Conservation (phyloP, 1,140 invertebrate species). For the Paramacrobiotus metropolitanus region DNA sequence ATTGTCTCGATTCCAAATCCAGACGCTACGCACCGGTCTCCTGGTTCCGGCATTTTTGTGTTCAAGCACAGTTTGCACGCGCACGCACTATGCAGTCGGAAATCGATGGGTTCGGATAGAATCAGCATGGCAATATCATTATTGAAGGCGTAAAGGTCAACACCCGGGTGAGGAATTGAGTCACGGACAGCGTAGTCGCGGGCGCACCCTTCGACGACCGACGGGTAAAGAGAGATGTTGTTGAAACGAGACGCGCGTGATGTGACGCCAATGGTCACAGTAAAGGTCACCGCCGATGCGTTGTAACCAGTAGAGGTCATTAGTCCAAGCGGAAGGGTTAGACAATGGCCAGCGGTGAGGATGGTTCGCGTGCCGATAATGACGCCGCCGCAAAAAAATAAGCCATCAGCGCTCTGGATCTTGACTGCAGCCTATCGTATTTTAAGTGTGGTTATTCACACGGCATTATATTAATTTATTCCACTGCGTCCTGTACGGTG, state of each 20-base stretch:
- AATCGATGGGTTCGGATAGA: background rate
- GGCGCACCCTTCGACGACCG: background rate
- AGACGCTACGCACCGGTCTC: background rate
- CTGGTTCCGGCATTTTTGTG: background rate
- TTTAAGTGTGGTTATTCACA: too few species aligned
- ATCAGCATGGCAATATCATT: background rate
- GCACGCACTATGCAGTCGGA: background rate
- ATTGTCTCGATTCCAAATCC: background rate
- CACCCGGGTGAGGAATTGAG: background rate
- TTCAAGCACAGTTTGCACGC: background rate
- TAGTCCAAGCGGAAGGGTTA: too few species aligned
- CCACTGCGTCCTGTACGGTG: background rate
- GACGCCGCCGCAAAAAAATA: background rate
- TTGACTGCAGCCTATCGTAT: background rate
- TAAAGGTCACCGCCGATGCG: background rate
- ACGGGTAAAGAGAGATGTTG: background rate
- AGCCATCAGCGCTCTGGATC: background rate
- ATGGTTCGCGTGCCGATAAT: background rate
- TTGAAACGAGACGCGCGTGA: background rate
- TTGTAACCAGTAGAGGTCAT: background rate
- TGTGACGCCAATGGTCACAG: background rate
- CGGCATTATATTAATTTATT: too few species aligned
- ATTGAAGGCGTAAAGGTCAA: background rate
- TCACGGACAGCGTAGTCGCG: background rate
- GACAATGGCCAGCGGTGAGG: background rate